Evolutionary conservation across 2,113 vertebrate genomes (phyloP).

Genomic region (Pelecanus crispus): DNA sequence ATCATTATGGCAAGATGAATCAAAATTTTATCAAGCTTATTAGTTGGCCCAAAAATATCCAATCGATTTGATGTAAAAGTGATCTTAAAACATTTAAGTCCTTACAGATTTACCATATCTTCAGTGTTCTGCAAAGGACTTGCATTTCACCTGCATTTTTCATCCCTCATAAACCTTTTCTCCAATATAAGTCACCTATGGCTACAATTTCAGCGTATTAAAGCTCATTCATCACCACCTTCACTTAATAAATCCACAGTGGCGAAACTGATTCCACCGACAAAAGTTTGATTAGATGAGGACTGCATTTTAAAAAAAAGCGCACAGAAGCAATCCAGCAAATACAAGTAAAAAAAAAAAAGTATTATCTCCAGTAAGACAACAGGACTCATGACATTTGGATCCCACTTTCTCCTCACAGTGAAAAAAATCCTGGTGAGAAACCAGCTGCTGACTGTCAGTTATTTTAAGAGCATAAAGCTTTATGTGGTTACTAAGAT

Average conservation of each 20-base stretch:
- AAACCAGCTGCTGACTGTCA: conserved; percentile 1
- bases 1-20: neutral
- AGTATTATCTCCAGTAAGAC: neutral
- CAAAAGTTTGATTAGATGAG: neutral
- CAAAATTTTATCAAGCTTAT: neutral
- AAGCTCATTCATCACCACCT: neutral
- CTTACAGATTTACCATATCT: neutral
- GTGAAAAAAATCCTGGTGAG: neutral
- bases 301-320: neutral
- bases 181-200: neutral
- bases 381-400: neutral
- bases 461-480: neutral
- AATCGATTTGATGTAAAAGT: neutral
- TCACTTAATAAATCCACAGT: neutral
- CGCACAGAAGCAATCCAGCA: neutral
- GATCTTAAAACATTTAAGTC: neutral
- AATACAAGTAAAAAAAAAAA: neutral
- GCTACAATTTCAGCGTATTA: neutral
- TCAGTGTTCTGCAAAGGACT: neutral
- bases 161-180: neutral
- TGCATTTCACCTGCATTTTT: neutral
- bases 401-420: neutral
- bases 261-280: neutral
- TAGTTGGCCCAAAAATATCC: neutral
- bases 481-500: neutral